Conservation (phyloP, 1,140 invertebrate species). For the Diploscapter pachys region DNA sequence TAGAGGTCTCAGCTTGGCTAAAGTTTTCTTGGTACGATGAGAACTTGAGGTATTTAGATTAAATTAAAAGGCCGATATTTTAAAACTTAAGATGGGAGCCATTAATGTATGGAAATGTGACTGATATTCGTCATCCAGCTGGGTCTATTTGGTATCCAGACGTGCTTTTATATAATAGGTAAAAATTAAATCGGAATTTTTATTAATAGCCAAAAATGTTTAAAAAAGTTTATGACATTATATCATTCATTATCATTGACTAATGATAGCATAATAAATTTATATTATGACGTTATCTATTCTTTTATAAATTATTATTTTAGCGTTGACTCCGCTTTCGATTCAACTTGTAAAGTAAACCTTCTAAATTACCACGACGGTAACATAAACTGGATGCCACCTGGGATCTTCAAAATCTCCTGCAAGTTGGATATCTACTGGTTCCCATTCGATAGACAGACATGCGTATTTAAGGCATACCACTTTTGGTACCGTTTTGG, state of each 20-base stretch:
- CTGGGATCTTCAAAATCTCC: conserved; percentile 92
- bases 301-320: conserved; percentile 1
- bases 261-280: conserved; percentile 6
- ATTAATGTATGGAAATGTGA: conserved; percentile 44
- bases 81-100: conserved; percentile 49
- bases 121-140: conserved; percentile 43
- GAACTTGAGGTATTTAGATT: no score
- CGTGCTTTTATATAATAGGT: conserved; percentile 49
- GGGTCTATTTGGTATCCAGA: conserved; percentile 46
- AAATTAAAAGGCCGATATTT: no score
- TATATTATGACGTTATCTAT: not conserved
- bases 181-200: not conserved
- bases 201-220: not conserved
- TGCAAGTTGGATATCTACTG: conserved; percentile 98
- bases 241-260: not conserved
- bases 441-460: conserved; percentile 97
- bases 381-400: conserved; percentile 89
- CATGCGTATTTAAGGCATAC: conserved; percentile 66
- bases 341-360: conserved; percentile 94
- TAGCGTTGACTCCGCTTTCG: conserved; percentile 96
- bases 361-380: conserved; percentile 91
- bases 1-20: conserved; percentile 49
- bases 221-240: not conserved
- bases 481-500: not conserved
- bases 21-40: conserved; percentile 47